Percentiles rank a stretch among this genome's conserved stretches.
Conservation (phyloP, 2,113 vertebrate genomes). For the Pao palembangensis region DNA sequence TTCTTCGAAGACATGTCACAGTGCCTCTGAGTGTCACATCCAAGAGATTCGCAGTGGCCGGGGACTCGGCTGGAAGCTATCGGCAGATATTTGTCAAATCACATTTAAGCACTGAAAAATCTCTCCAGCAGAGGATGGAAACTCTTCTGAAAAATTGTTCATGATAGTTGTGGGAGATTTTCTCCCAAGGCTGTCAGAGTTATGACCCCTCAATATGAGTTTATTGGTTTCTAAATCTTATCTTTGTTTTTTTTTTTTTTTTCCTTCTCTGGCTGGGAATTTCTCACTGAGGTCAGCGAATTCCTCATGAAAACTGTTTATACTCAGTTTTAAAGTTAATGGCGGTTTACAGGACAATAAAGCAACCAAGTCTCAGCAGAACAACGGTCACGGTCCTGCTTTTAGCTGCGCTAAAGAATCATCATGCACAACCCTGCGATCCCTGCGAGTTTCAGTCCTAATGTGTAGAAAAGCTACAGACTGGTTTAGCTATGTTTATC, state of each 20-base stretch:
- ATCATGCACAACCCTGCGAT: background rate
- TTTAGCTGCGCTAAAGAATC: background rate
- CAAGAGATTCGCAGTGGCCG: slow-evolving; percentile 16
- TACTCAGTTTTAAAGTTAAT: slow-evolving; percentile 18
- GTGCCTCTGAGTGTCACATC: slow-evolving; percentile 18
- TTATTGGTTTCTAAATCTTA: slow-evolving; percentile 24
- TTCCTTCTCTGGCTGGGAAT: slow-evolving; percentile 1
- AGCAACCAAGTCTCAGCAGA: slow-evolving; percentile 12
- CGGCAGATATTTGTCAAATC: slow-evolving; percentile 34
- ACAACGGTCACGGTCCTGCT: slow-evolving; percentile 1
- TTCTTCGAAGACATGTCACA: slow-evolving; percentile 28
- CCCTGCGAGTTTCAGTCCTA: too few relatives aligned
- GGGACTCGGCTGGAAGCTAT: slow-evolving; percentile 38
- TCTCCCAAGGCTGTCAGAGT: slow-evolving; percentile 29
- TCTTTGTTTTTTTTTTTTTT: slow-evolving; percentile 9
- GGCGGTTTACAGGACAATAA: slow-evolving; percentile 19
- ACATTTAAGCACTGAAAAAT: slow-evolving; percentile 25
- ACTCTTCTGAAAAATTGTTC: slow-evolving; percentile 38
- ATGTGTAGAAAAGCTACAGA: too few relatives aligned
- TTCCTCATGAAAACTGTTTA: slow-evolving; percentile 36
- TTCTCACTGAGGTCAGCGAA: slow-evolving; percentile 42
- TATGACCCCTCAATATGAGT: slow-evolving; percentile 29
- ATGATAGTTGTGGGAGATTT: slow-evolving; percentile 45
- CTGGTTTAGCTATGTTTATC: too few relatives aligned
- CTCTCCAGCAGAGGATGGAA: slow-evolving; percentile 28